Base-by-base conservation (phyloP, 2,888 invertebrate species). In the Neoaliturus tenellus region DNA sequence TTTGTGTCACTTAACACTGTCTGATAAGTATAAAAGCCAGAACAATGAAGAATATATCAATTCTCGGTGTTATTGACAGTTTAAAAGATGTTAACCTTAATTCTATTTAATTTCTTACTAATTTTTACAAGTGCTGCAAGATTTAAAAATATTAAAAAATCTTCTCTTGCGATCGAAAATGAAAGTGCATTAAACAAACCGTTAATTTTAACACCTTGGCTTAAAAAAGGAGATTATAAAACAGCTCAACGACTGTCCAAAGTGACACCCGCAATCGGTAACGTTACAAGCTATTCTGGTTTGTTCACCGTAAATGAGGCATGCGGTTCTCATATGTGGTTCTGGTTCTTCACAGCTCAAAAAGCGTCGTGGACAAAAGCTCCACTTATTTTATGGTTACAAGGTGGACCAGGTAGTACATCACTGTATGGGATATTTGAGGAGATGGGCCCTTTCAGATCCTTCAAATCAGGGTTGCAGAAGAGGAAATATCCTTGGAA, bases 391-490 rank as follows among this genome's bases (percentile, higher is more conserved):
- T 88, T 93, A 0, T 93, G 93, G 93, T 90, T 93, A 0, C 93
- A 93, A 89, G 93, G 93, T 0, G 93, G 93, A 0, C 93, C 93
- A 0, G 93, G 93, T 0, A 92, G 90, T 0, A 92, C 92, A 73
- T 92, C 93, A 0, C 88, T 93, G 28, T 93, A 91, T 86, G 93
- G 93, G 0, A 88, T 93, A 20, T 93, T 93, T 87, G 90, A 91
- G 0, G 94, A 94, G 90, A 90, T 93, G 85, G 95, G 95, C 0
- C 94, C 95, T 0, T 81, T 80, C 28, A 20, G 35, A 8, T 75
- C 48, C 5, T 44, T 28, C 10, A 31, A 41, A 31, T 55, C 44
- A 20, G 80, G 62, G 4, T 25, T 84, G 41, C 71, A 51, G n/a
- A 62, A 44, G 25, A 89, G 93, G 83, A 90, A 92, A 83, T 91